A percentile compares a stretch with the other conserved stretches of the same genome.
phyloP scores from a whole-genome alignment of 2,797 vertebrate species.

The Gymnocypris eckloni region DNA sequence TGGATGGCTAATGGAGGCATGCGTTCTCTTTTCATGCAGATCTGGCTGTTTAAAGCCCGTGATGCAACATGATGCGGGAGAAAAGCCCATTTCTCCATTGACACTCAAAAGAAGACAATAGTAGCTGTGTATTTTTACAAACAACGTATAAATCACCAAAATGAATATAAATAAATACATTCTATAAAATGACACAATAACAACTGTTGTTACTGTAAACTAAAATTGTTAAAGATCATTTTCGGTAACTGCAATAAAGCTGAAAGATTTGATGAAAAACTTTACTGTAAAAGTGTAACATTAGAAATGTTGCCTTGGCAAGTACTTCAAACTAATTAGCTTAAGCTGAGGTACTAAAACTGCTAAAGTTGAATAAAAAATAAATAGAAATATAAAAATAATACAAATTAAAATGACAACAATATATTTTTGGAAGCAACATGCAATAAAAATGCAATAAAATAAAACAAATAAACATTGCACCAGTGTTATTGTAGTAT shows the following conservation, averaged over 20 bases:
- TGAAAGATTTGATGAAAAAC: background rate
- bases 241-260: background rate
- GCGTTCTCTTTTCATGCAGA: conserved; percentile 25
- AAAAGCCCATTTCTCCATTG: background rate
- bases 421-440: too few relatives aligned
- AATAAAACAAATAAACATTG: too few relatives aligned
- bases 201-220: background rate
- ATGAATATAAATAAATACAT: background rate
- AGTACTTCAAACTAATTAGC: background rate
- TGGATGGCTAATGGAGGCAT: conserved; percentile 48
- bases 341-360: too few relatives aligned
- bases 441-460: too few relatives aligned
- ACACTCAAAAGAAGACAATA: background rate
- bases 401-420: background rate
- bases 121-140: background rate
- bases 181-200: background rate
- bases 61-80: background rate
- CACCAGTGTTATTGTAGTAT: too few relatives aligned
- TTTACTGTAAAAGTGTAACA: background rate
- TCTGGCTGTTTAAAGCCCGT: background rate
- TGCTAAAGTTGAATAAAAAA: background rate
- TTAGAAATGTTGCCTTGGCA: background rate
- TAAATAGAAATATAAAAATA: background rate
- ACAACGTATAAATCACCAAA: background rate
- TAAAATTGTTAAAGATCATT: background rate